A percentile compares a stretch with the other conserved stretches of the same genome.
Evolutionary conservation across 64 coral and sea anemone genomes (phyloP).

Genomic region (Pocillopora verrucosa): DNA sequence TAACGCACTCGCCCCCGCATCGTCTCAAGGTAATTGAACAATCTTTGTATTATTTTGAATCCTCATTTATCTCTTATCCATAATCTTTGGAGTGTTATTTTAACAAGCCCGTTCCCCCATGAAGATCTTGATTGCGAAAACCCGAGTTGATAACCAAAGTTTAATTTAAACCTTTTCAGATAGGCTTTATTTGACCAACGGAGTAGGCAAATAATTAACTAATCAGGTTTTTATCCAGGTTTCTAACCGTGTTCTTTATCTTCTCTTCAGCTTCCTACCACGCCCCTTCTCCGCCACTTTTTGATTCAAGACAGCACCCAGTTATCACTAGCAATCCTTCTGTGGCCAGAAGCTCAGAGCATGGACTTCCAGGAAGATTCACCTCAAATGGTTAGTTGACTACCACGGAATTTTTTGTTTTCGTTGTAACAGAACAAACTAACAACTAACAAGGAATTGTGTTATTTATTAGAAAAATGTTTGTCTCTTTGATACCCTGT

Average conservation of each 20-base stretch:
- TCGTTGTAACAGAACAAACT: not conserved
- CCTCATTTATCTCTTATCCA: not conserved
- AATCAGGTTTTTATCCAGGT: not conserved
- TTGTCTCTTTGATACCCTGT: not conserved
- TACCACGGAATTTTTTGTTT: not conserved
- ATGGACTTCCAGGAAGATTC: slow-evolving; percentile 27
- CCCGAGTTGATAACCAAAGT: not conserved
- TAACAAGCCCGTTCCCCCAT: not conserved
- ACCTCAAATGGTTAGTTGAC: slow-evolving; percentile 21
- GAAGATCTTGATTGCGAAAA: not conserved
- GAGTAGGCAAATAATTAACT: not conserved
- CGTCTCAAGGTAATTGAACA: slow-evolving; percentile 37
- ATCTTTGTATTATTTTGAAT: not conserved
- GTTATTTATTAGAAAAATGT: not conserved
- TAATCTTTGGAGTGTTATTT: not conserved
- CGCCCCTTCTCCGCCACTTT: slow-evolving; percentile 23
- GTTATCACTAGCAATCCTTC: slow-evolving; percentile 70
- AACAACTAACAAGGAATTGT: not conserved
- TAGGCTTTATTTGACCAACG: not conserved
- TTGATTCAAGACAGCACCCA: slow-evolving; percentile 64
- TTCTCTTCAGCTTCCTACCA: slow-evolving; percentile 17
- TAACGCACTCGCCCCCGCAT: slow-evolving; percentile 79
- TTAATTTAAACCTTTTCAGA: not conserved
- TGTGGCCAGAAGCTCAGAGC: slow-evolving; percentile 41
- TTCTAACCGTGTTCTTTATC: not conserved